Evolutionary conservation across 2,888 invertebrate species (phyloP).

Genomic region (Antitype chi): DNA sequence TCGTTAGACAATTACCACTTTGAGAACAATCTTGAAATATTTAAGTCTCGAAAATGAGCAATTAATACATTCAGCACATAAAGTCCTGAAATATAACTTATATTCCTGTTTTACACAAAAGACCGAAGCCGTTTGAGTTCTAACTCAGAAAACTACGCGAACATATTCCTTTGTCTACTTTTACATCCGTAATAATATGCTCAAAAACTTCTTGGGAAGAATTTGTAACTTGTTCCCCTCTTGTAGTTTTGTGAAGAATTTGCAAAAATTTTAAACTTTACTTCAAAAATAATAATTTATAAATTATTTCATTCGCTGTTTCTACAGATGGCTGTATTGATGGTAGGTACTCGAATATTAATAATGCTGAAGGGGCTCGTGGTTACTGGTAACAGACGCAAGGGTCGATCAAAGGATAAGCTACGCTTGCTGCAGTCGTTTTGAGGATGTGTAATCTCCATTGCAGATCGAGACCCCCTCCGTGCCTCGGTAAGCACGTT

Average conservation of each 20-base stretch:
- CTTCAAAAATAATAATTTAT: too few relatives aligned
- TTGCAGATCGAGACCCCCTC: neutral
- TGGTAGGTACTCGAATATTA: neutral
- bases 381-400: neutral
- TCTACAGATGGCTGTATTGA: neutral
- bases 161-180: slow-evolving; percentile 34
- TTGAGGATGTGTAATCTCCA: neutral
- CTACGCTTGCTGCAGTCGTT: too few relatives aligned
- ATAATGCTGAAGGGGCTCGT: neutral
- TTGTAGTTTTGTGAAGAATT: neutral
- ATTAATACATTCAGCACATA: neutral
- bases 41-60: neutral
- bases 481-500: neutral
- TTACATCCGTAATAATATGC: slow-evolving; percentile 14
- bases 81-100: slow-evolving; percentile 18
- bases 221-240: neutral
- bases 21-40: neutral
- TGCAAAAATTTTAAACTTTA: neutral
- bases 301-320: neutral
- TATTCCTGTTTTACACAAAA: slow-evolving; percentile 18
- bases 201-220: slow-evolving; percentile 11
- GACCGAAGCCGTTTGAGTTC: neutral
- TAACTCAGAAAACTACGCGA: slow-evolving; percentile 21
- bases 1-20: too few relatives aligned
- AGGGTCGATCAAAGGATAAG: neutral